phyloP scores from a whole-genome alignment of 2,797 vertebrate species.

The Cottoperca gobio region DNA sequence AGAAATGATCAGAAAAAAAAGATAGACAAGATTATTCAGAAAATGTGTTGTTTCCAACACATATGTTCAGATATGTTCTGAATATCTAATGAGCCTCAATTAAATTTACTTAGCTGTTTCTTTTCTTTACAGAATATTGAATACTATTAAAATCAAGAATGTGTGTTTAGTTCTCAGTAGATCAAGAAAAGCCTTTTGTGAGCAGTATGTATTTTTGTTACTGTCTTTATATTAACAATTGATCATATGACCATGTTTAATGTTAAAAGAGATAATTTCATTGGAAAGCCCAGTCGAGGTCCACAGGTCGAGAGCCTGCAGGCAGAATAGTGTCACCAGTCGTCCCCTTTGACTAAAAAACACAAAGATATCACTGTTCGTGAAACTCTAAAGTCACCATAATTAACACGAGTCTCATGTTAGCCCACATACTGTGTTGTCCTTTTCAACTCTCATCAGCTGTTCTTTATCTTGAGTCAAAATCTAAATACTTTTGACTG shows the following conservation, averaged over 20 bases:
- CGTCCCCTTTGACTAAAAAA: background rate
- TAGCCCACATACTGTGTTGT: background rate
- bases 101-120: background rate
- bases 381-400: background rate
- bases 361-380: constrained; percentile 23
- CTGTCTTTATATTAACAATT: background rate
- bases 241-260: background rate
- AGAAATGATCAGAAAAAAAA: background rate
- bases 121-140: background rate
- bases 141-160: background rate
- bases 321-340: background rate
- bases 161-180: background rate
- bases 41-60: background rate
- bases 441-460: background rate
- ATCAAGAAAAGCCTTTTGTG: background rate
- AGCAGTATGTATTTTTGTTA: background rate
- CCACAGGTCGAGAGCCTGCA: background rate
- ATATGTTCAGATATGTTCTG: background rate
- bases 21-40: background rate
- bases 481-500: background rate
- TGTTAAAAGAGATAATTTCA: background rate
- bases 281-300: background rate
- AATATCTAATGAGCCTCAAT: background rate
- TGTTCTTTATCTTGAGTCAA: background rate
- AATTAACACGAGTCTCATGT: background rate